phyloP scores from a whole-genome alignment of 1,140 invertebrate genomes.

The Macrocentrus cingulum region DNA sequence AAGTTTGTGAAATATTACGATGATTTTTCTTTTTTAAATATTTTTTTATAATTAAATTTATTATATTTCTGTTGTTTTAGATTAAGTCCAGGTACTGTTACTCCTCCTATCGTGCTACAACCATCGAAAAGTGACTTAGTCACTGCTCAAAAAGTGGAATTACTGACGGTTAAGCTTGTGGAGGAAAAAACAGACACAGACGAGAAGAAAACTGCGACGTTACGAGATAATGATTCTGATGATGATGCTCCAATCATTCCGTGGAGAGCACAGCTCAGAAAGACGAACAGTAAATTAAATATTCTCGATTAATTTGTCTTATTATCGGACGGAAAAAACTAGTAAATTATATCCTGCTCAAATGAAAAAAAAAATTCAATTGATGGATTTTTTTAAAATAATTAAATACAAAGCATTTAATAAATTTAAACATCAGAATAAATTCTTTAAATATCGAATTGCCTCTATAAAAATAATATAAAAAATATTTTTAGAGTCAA shows the following conservation, averaged over 20 bases:
- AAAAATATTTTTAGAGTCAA: too few relatives aligned
- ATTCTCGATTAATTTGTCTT: constrained; percentile 64
- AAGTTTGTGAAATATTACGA: constrained; percentile 61
- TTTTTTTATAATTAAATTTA: constrained; percentile 5
- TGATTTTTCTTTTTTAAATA: not conserved
- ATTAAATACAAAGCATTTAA: too few relatives aligned
- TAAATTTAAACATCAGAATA: too few relatives aligned
- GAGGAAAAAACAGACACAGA: too few relatives aligned
- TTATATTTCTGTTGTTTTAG: constrained; percentile 21
- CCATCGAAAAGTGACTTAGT: constrained; percentile 10
- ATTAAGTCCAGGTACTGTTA: constrained; percentile 24
- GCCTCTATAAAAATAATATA: too few relatives aligned
- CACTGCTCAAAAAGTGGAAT: constrained; percentile 22
- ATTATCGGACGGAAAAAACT: not conserved
- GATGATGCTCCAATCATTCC: constrained; percentile 72
- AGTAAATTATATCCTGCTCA: not conserved
- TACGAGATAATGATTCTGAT: constrained; percentile 61
- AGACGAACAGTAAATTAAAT: constrained; percentile 83
- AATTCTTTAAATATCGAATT: too few relatives aligned
- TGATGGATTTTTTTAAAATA: too few relatives aligned
- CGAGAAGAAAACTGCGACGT: constrained; percentile 24
- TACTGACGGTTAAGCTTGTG: constrained; percentile 17
- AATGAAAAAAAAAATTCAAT: not conserved
- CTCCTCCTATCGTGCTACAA: constrained; percentile 3
- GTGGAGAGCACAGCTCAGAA: constrained; percentile 83